Percentiles rank a stretch among this genome's conserved stretches.
Evolutionary conservation across 1,140 invertebrate species (phyloP).

Genomic region (Trialeurodes vaporariorum): DNA sequence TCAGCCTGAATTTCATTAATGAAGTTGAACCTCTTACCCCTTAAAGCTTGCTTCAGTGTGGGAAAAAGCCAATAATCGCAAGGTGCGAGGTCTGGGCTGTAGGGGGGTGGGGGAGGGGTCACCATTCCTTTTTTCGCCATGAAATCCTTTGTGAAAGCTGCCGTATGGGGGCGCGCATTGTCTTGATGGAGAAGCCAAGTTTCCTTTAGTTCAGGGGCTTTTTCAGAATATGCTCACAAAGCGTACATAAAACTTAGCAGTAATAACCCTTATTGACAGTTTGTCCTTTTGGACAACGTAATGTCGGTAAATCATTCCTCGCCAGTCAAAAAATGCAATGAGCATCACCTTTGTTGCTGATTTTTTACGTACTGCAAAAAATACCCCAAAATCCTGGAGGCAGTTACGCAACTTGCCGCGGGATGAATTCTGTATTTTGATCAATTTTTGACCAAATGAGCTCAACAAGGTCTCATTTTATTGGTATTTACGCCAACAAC

Average conservation of each 20-base stretch:
- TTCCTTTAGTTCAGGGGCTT: neutral
- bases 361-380: too few relatives aligned
- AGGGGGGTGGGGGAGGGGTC: constrained; percentile 11
- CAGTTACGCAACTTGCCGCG: too few relatives aligned
- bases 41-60: constrained; percentile 19
- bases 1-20: constrained; percentile 11
- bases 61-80: constrained; percentile 24
- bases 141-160: neutral
- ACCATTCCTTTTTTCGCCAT: constrained; percentile 7
- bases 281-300: constrained; percentile 19
- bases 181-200: constrained; percentile 1
- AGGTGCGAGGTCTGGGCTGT: constrained; percentile 14
- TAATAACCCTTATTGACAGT: constrained; percentile 19
- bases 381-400: too few relatives aligned
- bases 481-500: too few relatives aligned
- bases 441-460: too few relatives aligned
- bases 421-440: too few relatives aligned
- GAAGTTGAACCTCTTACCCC: constrained; percentile 14
- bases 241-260: neutral
- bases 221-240: neutral
- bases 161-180: constrained; percentile 13
- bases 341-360: constrained; percentile 26
- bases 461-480: too few relatives aligned
- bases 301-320: constrained; percentile 21
- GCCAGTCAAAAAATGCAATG: constrained; percentile 23